phyloP scores from a whole-genome alignment of 1,140 invertebrate species.

The Centruroides sculpturatus region DNA sequence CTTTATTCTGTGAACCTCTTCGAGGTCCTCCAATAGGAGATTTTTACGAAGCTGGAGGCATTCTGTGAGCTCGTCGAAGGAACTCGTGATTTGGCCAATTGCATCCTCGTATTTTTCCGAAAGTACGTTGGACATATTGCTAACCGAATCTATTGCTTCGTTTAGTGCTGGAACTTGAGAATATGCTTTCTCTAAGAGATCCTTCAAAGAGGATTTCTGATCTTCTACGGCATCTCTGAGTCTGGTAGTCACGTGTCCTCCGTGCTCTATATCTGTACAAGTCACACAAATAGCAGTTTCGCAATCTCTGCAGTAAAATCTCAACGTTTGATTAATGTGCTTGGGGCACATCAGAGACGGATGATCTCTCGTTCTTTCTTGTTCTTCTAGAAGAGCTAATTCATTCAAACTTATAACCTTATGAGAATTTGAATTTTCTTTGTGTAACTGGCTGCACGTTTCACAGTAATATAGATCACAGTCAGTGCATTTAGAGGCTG shows the following conservation, averaged over 20 bases:
- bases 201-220: constrained; percentile 23
- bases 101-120: constrained; percentile 3
- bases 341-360: constrained; percentile 24
- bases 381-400: constrained; percentile 10
- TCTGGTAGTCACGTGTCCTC: constrained; percentile 32
- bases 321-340: constrained; percentile 30
- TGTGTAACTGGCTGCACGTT: constrained; percentile 4
- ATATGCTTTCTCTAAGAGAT: constrained; percentile 8
- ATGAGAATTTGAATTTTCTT: constrained; percentile 3
- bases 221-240: constrained; percentile 34
- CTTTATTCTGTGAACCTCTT: constrained; percentile 30
- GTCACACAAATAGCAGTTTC: constrained; percentile 39
- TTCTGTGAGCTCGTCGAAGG: constrained; percentile 23
- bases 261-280: constrained; percentile 38
- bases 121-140: constrained; percentile 21
- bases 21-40: constrained; percentile 31
- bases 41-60: constrained; percentile 29
- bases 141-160: constrained; percentile 30
- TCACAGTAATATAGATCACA: constrained; percentile 23
- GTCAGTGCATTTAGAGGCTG: constrained; percentile 6
- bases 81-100: background rate
- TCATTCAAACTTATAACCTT: constrained; percentile 18
- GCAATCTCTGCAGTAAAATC: constrained; percentile 39
- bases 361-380: constrained; percentile 3
- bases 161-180: constrained; percentile 26